Evolutionary conservation across 2,888 invertebrate genomes (phyloP), one percentile per base, ranked within the genome.

Genomic region (Synanthedon myopaeformis): DNA sequence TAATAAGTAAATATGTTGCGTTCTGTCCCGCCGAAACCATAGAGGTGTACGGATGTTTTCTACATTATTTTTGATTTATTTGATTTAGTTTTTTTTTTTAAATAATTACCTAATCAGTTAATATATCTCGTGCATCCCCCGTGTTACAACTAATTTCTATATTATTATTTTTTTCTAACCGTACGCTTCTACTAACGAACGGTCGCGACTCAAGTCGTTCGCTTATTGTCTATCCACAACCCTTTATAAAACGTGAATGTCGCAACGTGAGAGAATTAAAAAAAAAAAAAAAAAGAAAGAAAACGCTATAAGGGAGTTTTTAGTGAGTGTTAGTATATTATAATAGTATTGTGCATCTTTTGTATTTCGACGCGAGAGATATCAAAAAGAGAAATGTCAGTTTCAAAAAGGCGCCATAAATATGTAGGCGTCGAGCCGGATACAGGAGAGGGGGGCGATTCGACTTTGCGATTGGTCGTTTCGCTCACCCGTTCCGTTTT

Each of bases 291-390:
- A 35, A 8, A 8, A 57, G 61, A 35, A 62, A 72, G 77, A 6
- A 35, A 35, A 35, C 35, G 35, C 35, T 35, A 35, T 77, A 78
- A 82, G 86, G 86, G 85, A 85, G 79, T 69, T 74, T 23, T 35
- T 35, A 66, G 74, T 57, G 53, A 55, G 58, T 72, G n/a, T 69
- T 35, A 35, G 35, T 35, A 10, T 35, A 35, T 35, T 71, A 65
- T 74, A n/a, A n/a, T n/a, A 85, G 86, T 87, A 86, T 87, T 87
- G 87, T 87, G 87, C 87, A 87, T 87, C 87, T 75, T 64, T 76
- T 76, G 69, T 76, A 75, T 77, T 76, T 66, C 75, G 74, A 65
- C 82, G 85, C 79, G 83, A 75, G 75, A 64, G 54, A 52, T 13
- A 45, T n/a, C n/a, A 45, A 45, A 13, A 45, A 12, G n/a, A 12